Evolutionary conservation across 2,113 vertebrate species (phyloP), one percentile per base, ranked within the genome.

Genomic region (Pimephales promelas): DNA sequence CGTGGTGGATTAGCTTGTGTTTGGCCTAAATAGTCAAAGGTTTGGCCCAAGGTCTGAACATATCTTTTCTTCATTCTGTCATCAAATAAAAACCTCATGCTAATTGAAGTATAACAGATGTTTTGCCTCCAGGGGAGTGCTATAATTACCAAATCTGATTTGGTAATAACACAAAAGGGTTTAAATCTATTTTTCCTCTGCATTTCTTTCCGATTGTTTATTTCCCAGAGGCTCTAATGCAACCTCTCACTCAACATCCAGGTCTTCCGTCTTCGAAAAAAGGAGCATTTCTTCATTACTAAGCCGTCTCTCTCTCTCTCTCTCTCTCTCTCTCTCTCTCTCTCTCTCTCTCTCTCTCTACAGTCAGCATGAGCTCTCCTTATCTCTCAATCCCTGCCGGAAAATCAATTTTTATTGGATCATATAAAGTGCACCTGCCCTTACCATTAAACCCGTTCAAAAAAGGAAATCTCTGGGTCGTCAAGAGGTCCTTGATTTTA

Each of bases 391-490:
- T 47, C 77, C 83, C 83, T 83, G 72, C 86, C 3, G 76, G 87
- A 87, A 91, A 89, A 83, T 84, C 73, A 28, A 78, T 73, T 91
- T 88, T 90, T 90, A 91, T 75, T 66, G 85, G 82, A 78, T 22
- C 64, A 66, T 88, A 81, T 92, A 89, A 92, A 92, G 84, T 81
- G 81, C 88, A 90, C 89, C 89, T 90, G 88, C 78, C 87, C 84
- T 80, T 54, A 79, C 73, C 83, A 81, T 86, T 81, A 84, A 87
- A 88, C 74, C 61, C 16, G n/a, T 64, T 83, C 57, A 56, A 82
- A 87, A 86, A 86, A 85, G 79, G 83, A 84, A 82, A 78, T 72
- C 82, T 74, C 66, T 43, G 83, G 77, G 86, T 85, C 64, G 20
- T 64, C 47, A 79, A 87, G 57, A 82, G 80, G 84, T 85, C 84